Evolutionary conservation across 1,140 invertebrate species (phyloP), one percentile per base, ranked within the genome.

Genomic region (Anoplophora glabripennis): DNA sequence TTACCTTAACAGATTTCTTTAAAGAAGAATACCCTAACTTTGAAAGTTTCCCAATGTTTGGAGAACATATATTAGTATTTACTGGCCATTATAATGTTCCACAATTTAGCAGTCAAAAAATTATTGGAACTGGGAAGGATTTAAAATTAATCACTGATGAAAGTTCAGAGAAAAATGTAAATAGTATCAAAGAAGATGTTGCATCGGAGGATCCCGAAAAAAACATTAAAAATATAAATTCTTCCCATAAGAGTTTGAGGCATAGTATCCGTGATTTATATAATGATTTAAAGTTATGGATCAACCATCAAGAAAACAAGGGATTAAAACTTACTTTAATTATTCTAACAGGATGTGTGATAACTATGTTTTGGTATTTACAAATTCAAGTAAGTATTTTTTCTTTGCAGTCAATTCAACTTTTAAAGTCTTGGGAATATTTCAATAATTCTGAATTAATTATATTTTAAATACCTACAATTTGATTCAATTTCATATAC

Each of bases 81-180:
- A 68, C 83, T 64, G 88, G 89, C 1, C 88, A 94, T 72, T 93
- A 95, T 72, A 86, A 92, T 78, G 81, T 94, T 53, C 90, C 89
- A 3, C 85, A 87, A 51, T 77, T 82, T 48, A 64, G 59, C 45
- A 54, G 64, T 10, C 52, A 42, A n/a, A 67, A 63, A 41, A 65
- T 73, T 8, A 17, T 67, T n/a, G 46, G 70, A 7, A 15, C 60
- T 28, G 28, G 40, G 7, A 59, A 62, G 56, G 18, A 55, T 18
- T 11, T 59, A 8, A 35, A 65, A 36, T 41, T 72, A 17, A 38
- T 72, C 36, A 71, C 67, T 8, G 67, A 37, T 52, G 35, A 52
- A 18, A 52, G n/a, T 14, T 10, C 21, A 28, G 5, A 28, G 5
- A 2, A 28, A 28, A 28, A 28, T 5, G 5, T 28, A 28, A 28